Base-by-base conservation (phyloP, 2,113 vertebrate genomes). In the Enhydra lutris region DNA sequence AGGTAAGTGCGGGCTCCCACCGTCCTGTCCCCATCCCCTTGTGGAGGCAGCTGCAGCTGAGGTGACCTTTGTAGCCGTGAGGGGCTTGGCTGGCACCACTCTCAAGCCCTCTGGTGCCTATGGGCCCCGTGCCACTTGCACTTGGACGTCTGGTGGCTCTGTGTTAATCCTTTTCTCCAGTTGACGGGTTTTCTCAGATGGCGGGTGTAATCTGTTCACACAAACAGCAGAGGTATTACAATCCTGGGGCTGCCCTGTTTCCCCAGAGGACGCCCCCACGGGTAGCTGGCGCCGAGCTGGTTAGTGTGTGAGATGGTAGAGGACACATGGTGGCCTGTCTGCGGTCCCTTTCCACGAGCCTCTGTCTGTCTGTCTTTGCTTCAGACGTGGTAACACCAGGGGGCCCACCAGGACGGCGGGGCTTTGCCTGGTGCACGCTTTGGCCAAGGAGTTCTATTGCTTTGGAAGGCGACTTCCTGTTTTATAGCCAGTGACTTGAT, bases 1-100 rank as follows among this genome's bases (percentile, higher is more conserved):
- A 13, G 31, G 74, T 7, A 0, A 24, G 52, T 31, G 39, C 7
- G 10, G 65, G 9, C 2, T 3, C 15, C n/a, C 9, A 0, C 6
- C 20, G 10, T 24, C 67, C 85, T 29, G 9, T 74, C 42, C 52
- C n/a, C 20, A 13, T 6, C 11, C 31, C 31, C 63, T 52, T 2
- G 17, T 20, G 45, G 29, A 63, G 55, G 31, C 42, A 26, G 59
- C 39, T 57, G 3, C 3, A 17, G 59, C 73, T 11, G 7, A 69
- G 50, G 34, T 3, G 12, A 55, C 26, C 34, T 36, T 8, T 67
- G 24, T 55, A 29, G 23, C 74, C 18, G 0, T 52, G 14, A 36
- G n/a, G 24, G 34, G 21, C 21, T 47, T 45, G 2, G 10, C 13
- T 10, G 31, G 17, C 50, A 21, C 24, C 52, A 55, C 26, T 8